Evolutionary conservation across 2,113 vertebrate genomes (phyloP).

Genomic region (Catharus minimus): DNA sequence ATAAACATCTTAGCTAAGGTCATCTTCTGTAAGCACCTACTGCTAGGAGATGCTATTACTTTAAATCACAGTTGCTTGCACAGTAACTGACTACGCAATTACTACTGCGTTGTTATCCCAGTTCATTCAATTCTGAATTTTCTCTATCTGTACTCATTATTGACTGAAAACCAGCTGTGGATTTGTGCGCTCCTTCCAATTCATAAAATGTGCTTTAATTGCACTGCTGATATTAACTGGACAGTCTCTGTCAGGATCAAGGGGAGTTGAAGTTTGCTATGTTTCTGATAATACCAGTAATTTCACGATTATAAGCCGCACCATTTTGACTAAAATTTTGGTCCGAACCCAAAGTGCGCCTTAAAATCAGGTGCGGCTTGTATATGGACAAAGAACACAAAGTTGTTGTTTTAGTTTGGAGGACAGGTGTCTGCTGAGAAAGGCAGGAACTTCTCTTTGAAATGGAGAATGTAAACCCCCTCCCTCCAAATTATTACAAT

Average conservation of each 20-base stretch:
- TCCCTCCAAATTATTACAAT: too few species aligned
- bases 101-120: rapidly evolving
- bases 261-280: background rate
- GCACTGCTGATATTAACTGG: background rate
- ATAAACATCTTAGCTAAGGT: background rate
- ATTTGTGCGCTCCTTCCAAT: background rate
- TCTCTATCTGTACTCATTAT: background rate
- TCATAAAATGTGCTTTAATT: background rate
- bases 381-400: too few species aligned
- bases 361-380: too few species aligned
- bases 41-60: background rate
- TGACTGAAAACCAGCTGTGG: background rate
- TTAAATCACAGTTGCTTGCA: background rate
- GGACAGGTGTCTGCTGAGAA: too few species aligned
- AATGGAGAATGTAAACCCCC: too few species aligned
- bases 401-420: too few species aligned
- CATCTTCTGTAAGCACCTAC: background rate
- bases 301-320: too few species aligned
- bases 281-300: background rate
- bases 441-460: too few species aligned
- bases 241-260: background rate
- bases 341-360: too few species aligned
- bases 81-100: background rate
- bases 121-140: background rate
- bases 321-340: too few species aligned